Evolutionary conservation across 2,888 invertebrate genomes (phyloP).

Genomic region (Gastrophysa polygoni): DNA sequence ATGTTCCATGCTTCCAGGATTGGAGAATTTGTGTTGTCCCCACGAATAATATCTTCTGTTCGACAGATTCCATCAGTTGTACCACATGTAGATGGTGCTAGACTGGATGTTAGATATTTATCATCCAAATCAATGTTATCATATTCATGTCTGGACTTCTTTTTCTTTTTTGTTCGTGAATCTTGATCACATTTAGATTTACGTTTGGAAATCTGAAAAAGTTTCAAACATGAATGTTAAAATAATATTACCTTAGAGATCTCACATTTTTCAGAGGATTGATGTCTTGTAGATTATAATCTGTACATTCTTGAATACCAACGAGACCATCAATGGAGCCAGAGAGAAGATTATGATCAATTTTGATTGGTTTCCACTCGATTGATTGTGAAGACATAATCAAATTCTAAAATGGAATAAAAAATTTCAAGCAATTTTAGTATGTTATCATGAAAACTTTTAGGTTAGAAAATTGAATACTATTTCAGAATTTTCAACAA

Average conservation of each 20-base stretch:
- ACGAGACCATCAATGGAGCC: constrained; percentile 69
- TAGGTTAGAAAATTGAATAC: neutral
- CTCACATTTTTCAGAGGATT: constrained; percentile 41
- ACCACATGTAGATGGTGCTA: constrained; percentile 35
- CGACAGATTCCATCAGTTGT: constrained; percentile 1
- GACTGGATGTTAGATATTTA: constrained; percentile 22
- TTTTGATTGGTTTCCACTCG: constrained; percentile 69
- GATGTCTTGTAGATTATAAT: constrained; percentile 66
- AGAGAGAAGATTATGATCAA: constrained; percentile 63
- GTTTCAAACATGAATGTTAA: neutral
- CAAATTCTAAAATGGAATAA: no score
- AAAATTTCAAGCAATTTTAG: no score
- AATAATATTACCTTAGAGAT: no score
- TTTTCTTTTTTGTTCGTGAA: constrained; percentile 29
- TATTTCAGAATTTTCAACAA: neutral
- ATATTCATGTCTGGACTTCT: constrained; percentile 11
- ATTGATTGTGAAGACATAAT: neutral
- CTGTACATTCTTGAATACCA: constrained; percentile 78
- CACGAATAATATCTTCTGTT: constrained; percentile 6
- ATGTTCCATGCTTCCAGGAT: constrained; percentile 68
- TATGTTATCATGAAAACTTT: neutral
- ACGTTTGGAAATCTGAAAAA: neutral
- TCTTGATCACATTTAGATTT: neutral
- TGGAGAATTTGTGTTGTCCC: constrained; percentile 7
- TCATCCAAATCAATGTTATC: constrained; percentile 3